phyloP scores from a whole-genome alignment of 2,113 vertebrate species.

The Orcinus orca region DNA sequence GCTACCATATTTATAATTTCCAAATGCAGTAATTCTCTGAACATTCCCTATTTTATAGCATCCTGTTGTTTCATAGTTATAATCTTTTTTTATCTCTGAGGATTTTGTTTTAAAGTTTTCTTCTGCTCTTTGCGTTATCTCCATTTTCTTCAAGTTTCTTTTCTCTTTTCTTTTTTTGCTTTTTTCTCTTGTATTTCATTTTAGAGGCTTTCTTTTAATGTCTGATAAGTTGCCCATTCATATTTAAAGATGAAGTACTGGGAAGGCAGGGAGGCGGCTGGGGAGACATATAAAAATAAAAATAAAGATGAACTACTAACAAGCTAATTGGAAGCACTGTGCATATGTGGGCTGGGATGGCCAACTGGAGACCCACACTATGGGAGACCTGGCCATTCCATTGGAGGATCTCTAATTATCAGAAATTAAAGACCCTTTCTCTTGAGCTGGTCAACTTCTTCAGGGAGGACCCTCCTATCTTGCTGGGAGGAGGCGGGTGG shows the following conservation, averaged over 20 bases:
- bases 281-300: background rate
- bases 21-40: background rate
- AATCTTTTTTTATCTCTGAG: background rate
- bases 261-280: too few species aligned
- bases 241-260: background rate
- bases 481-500: background rate
- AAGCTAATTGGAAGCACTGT: background rate
- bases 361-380: background rate
- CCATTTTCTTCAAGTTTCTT: background rate
- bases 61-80: background rate
- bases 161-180: background rate
- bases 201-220: background rate
- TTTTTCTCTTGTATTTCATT: background rate
- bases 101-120: background rate
- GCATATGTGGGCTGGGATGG: background rate
- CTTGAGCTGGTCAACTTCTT: background rate
- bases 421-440: background rate
- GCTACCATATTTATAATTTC: background rate
- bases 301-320: background rate
- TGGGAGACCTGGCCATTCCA: background rate
- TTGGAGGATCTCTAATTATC: background rate
- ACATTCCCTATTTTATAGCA: background rate
- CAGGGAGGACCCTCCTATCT: background rate
- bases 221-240: background rate
- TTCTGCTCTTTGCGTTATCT: background rate